A percentile compares a stretch with the other conserved stretches of the same genome.
phyloP scores from a whole-genome alignment of 2,888 invertebrate species.

The Drosophila anomalata region DNA sequence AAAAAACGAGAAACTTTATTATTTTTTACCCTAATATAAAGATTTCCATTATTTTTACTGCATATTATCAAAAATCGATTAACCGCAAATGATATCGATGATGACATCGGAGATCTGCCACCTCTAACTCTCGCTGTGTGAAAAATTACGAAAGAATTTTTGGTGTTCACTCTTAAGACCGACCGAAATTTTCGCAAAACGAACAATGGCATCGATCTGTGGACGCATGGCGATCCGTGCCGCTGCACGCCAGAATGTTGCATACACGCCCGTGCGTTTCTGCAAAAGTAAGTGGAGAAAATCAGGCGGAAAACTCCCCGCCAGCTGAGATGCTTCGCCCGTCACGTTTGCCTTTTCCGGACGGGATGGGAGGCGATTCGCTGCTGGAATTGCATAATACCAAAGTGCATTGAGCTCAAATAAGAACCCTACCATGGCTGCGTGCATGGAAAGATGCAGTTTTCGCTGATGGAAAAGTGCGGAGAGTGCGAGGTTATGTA shows the following conservation, averaged over 20 bases:
- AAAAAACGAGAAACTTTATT: not conserved
- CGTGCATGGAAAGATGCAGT: not conserved
- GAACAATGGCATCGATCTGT: constrained; percentile 90
- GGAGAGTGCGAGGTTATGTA: constrained; percentile 68
- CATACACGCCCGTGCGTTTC: constrained; percentile 86
- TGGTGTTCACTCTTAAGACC: constrained; percentile 63
- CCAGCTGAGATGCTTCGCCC: constrained; percentile 1
- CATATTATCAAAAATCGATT: not conserved
- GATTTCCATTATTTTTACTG: not conserved
- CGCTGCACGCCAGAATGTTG: constrained; percentile 87
- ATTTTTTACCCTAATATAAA: not conserved
- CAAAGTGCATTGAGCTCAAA: not conserved
- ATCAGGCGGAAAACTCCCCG: constrained; percentile 4
- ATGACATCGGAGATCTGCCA: constrained; percentile 11
- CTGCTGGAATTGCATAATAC: constrained; percentile 61
- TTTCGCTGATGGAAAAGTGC: constrained; percentile 25
- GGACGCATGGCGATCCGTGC: constrained; percentile 88
- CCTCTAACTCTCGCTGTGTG: constrained; percentile 57
- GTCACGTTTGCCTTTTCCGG: constrained; percentile 50
- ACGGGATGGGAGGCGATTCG: constrained; percentile 4
- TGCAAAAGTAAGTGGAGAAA: constrained; percentile 87
- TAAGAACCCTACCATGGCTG: not conserved
- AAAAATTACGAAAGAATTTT: constrained; percentile 75
- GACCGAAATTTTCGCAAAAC: constrained; percentile 63
- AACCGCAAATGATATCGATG: not conserved